phyloP scores from a whole-genome alignment of 2,888 invertebrate genomes.

The Apodemia duryi region DNA sequence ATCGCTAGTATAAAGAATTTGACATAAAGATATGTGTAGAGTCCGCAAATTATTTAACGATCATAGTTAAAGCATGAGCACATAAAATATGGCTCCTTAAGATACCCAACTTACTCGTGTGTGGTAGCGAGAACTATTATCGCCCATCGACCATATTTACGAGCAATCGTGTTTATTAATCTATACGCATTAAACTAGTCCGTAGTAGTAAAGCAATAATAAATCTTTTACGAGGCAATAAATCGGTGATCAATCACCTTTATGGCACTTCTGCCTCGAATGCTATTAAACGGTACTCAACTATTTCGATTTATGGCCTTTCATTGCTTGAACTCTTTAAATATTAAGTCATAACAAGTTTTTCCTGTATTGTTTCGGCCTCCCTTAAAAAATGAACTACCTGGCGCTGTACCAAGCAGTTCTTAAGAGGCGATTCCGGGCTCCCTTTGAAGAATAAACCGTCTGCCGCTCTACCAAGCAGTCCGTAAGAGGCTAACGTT shows the following conservation, averaged over 20 bases:
- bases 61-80: not conserved
- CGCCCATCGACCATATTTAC: conserved; percentile 5
- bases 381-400: too few relatives aligned
- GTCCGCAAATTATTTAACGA: too few relatives aligned
- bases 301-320: conserved; percentile 3
- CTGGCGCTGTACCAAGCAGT: too few relatives aligned
- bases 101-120: not conserved
- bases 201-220: not conserved
- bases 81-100: not conserved
- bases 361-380: too few relatives aligned
- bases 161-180: conserved; percentile 8
- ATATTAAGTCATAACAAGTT: not conserved
- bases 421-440: too few relatives aligned
- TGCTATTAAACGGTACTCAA: conserved; percentile 8
- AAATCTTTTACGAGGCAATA: conserved; percentile 14
- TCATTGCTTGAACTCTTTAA: not conserved
- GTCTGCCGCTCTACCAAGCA: too few relatives aligned
- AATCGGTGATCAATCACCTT: conserved; percentile 19
- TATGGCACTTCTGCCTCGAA: conserved; percentile 8
- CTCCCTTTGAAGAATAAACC: too few relatives aligned
- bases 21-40: too few relatives aligned
- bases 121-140: not conserved
- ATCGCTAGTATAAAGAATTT: too few relatives aligned
- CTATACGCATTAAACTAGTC: conserved; percentile 3
- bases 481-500: too few relatives aligned